Base-by-base conservation (phyloP, 2,888 invertebrate genomes). In the Rhagophthalmus giganteus region DNA sequence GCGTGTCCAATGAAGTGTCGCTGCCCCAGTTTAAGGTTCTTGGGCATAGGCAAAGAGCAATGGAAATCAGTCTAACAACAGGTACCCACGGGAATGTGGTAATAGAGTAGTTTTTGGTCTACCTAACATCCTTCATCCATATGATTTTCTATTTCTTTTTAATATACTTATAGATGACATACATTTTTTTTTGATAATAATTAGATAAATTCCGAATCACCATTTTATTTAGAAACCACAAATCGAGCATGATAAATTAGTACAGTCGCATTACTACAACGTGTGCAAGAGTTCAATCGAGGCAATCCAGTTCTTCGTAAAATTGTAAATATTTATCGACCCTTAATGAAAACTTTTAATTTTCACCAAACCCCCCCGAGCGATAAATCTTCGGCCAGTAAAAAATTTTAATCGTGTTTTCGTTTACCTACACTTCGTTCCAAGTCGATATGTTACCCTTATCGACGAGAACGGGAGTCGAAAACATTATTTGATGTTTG, bases 21-120 rank as follows among this genome's bases (percentile, higher is more conserved):
- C 87, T 95, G 78, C 94, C 95, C 79, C 94, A 95, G 83, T 95
- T 95, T 88, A 92, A 94, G 85, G 94, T 94, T 79, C 88, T 94
- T 79, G 94, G 94, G 74, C 93, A 94, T 83, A 89, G 92, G 72
- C 94, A 94, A 82, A 89, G 91, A 76, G 92, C 90, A 74, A 91
- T 91, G 89, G 93, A 93, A 82, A 93, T 94, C 84, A 90, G 91
- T 80, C 89, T 94, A 75, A 93, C 93, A 77, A 94, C 94, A 88
- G 94, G 94, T 94, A 90, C 78, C 79, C 77, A 74, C 74, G 62
- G 54, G 49, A 48, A 54, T 40, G 41, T 49, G 54, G 54, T 54
- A 66, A 64, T 63, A 59, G 52, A 40, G 45, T 49, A 52, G 46
- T 42, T 48, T 50, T 37, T 40, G 42, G 31, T 37, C 41, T 15